phyloP scores from a whole-genome alignment of 2,888 invertebrate genomes.

The Philereme transversata region DNA sequence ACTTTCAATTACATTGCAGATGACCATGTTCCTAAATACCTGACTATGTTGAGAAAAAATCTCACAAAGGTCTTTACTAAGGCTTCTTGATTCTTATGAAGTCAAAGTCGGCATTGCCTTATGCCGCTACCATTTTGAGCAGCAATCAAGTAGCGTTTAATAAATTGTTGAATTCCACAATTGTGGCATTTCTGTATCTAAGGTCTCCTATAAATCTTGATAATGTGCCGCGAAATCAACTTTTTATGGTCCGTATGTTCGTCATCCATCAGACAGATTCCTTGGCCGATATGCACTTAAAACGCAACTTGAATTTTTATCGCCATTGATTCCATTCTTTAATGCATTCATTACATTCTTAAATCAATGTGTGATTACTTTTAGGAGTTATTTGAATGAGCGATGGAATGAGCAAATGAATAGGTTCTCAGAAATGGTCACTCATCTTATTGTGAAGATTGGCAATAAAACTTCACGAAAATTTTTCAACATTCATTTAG shows the following conservation, averaged over 20 bases:
- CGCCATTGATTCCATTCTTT: constrained; percentile 52
- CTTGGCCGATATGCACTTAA: constrained; percentile 69
- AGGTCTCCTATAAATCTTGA: constrained; percentile 71
- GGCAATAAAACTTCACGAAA: too few relatives aligned
- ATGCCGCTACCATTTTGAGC: constrained; percentile 43
- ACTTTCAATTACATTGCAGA: constrained; percentile 23
- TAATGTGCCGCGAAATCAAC: constrained; percentile 66
- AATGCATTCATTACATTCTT: too few relatives aligned
- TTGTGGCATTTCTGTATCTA: constrained; percentile 57
- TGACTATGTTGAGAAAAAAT: constrained; percentile 33
- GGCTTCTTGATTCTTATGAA: constrained; percentile 33
- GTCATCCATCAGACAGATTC: constrained; percentile 54
- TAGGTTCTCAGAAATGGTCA: too few relatives aligned
- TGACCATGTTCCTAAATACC: constrained; percentile 33
- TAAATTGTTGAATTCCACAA: constrained; percentile 61
- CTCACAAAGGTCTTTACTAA: constrained; percentile 34
- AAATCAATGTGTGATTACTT: constrained; percentile 53
- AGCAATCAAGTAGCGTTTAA: constrained; percentile 41
- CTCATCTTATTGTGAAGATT: too few relatives aligned
- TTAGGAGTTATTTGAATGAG: constrained; percentile 37
- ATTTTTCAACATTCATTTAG: too few relatives aligned
- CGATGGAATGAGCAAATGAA: too few relatives aligned
- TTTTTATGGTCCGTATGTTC: constrained; percentile 67
- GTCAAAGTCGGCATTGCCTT: constrained; percentile 24
- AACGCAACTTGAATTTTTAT: constrained; percentile 64